Percentiles rank a stretch among this genome's conserved stretches.
Conservation (phyloP, 2,797 vertebrate genomes). For the Fistularia commersonii region DNA sequence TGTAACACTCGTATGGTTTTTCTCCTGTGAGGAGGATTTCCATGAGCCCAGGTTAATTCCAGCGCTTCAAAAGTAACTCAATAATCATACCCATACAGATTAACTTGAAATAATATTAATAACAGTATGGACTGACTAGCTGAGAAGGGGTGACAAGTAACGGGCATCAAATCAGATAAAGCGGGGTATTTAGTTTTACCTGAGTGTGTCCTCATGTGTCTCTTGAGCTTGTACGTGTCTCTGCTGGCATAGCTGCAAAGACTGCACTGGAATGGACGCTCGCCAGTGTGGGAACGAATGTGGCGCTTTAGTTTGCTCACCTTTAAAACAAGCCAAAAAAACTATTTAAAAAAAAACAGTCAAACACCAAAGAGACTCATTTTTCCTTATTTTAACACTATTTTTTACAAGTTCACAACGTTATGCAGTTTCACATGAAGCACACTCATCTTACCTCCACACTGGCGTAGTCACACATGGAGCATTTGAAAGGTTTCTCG, state of each 20-base stretch:
- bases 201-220: constrained; percentile 97
- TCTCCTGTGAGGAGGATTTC: constrained; percentile 73
- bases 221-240: constrained; percentile 96
- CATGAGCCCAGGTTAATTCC: no score
- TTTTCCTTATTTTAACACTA: no score
- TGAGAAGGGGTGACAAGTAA: background rate
- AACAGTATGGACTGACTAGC: background rate
- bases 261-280: constrained; percentile 96
- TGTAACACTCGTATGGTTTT: constrained; percentile 98
- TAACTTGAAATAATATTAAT: no score
- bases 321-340: constrained; percentile 49
- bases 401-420: no score
- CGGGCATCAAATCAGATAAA: no score
- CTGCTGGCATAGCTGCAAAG: constrained; percentile 97
- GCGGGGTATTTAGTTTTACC: constrained; percentile 64
- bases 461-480: constrained; percentile 95
- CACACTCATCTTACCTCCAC: constrained; percentile 80
- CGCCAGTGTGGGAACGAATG: constrained; percentile 94
- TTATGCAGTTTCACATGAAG: no score
- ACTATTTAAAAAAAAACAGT: no score
- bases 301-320: constrained; percentile 97
- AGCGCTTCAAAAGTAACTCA: no score
- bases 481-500: constrained; percentile 98
- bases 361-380: no score
- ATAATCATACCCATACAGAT: no score